Evolutionary conservation across 2,888 invertebrate genomes (phyloP).

Genomic region (Lithophane semibrunnea): DNA sequence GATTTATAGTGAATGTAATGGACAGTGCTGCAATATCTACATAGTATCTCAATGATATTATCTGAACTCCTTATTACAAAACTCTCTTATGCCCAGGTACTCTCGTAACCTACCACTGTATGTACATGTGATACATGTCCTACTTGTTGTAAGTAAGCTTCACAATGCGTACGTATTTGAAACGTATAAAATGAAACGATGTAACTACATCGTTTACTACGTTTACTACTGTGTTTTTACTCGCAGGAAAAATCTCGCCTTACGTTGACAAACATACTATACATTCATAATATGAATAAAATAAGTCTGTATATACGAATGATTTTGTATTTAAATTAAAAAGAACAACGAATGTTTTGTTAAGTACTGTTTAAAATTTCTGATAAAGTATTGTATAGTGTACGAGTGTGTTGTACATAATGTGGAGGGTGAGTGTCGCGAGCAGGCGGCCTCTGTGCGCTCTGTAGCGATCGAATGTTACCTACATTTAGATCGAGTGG

Average conservation of each 20-base stretch:
- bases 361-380: constrained; percentile 24
- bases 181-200: background rate
- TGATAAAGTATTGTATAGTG: background rate
- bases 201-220: too few relatives aligned
- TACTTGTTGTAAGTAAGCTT: background rate
- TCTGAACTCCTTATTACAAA: background rate
- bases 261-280: background rate
- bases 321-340: constrained; percentile 27
- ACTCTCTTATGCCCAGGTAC: background rate
- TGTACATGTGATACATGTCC: background rate
- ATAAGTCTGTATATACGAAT: constrained; percentile 11
- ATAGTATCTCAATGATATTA: background rate
- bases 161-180: background rate
- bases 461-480: background rate
- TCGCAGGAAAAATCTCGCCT: background rate
- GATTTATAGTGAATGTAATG: background rate
- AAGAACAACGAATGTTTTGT: constrained; percentile 58
- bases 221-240: background rate
- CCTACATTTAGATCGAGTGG: background rate
- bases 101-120: background rate
- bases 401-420: constrained; percentile 16
- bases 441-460: background rate
- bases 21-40: background rate
- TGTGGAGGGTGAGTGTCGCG: background rate
- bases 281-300: background rate